phyloP scores from a whole-genome alignment of 2,888 invertebrate genomes.

The Pristionchus entomophagus region DNA sequence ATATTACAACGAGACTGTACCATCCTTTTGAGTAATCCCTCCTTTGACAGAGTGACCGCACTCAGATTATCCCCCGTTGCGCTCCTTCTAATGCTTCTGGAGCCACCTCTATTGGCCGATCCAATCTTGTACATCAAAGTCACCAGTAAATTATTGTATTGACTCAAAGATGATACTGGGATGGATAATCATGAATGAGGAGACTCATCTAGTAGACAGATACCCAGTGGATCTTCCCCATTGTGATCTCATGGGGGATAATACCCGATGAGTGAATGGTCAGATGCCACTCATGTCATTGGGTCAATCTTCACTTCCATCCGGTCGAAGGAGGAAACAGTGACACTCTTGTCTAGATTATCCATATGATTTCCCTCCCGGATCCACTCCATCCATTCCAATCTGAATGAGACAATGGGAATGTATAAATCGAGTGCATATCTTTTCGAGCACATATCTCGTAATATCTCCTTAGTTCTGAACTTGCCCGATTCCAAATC shows the following conservation, averaged over 20 bases:
- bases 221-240: no score
- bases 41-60: neutral
- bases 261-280: slow-evolving; percentile 24
- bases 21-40: neutral
- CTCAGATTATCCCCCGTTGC: neutral
- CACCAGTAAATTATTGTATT: no score
- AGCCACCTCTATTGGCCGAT: neutral
- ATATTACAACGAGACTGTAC: neutral
- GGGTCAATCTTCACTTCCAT: neutral
- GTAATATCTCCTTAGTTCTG: no score
- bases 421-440: no score
- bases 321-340: neutral
- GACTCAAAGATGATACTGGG: no score
- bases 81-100: neutral
- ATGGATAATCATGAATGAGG: no score
- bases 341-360: slow-evolving; percentile 1
- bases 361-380: neutral
- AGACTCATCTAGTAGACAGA: no score
- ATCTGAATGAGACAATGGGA: neutral
- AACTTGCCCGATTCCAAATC: no score
- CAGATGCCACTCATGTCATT: neutral
- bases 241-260: neutral
- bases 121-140: no score
- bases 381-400: neutral
- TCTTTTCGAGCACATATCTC: no score